phyloP scores from a whole-genome alignment of 1,140 invertebrate species.

The Drosophila triauraria region DNA sequence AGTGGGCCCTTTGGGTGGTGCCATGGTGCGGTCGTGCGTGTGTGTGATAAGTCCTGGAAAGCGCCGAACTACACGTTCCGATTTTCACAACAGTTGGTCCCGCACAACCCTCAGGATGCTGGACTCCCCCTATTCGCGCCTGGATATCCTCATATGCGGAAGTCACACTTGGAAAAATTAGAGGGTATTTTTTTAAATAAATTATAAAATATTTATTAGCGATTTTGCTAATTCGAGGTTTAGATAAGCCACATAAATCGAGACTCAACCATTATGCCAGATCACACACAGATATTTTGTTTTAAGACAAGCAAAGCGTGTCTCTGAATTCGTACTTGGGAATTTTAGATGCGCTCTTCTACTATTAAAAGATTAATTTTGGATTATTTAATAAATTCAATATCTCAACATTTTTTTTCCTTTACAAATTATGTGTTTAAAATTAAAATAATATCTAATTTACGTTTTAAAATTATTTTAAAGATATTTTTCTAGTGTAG shows the following conservation, averaged over 20 bases:
- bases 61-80: constrained; percentile 70
- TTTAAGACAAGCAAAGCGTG: too few species aligned
- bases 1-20: constrained; percentile 12
- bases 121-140: constrained; percentile 6
- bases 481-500: constrained; percentile 12
- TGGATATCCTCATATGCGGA: constrained; percentile 13
- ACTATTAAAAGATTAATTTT: too few species aligned
- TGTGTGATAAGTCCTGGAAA: constrained; percentile 78
- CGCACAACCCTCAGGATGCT: constrained; percentile 14
- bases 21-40: constrained; percentile 62
- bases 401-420: too few species aligned
- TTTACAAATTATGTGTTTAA: too few species aligned
- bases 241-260: too few species aligned
- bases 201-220: neutral
- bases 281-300: too few species aligned
- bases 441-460: too few species aligned
- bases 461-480: too few species aligned
- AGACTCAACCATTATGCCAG: too few species aligned
- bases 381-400: too few species aligned
- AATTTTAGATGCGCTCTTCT: too few species aligned
- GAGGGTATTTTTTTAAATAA: neutral
- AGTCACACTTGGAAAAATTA: neutral
- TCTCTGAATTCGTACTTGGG: too few species aligned
- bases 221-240: neutral
- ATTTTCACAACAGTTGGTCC: constrained; percentile 77